Evolutionary conservation across 23 tunicate species (phyloP).

Genomic region (Pegea sp.): DNA sequence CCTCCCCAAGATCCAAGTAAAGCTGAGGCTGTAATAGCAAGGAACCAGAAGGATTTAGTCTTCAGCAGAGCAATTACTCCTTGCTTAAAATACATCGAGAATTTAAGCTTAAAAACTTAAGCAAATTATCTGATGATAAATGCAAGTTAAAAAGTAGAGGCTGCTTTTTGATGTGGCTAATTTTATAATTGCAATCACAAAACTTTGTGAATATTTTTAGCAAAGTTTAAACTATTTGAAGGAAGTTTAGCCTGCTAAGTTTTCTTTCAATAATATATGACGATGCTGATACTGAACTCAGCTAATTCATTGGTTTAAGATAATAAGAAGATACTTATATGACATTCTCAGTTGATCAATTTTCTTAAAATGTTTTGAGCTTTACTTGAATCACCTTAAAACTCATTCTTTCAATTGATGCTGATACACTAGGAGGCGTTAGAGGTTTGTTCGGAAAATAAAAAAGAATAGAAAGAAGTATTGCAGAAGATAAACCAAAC

Average conservation of each 20-base stretch:
- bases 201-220: no score
- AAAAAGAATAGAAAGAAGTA: constrained; percentile 18
- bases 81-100: constrained; percentile 29
- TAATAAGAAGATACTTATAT: no score
- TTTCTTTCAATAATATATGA: no score
- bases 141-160: neutral
- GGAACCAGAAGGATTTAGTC: constrained; percentile 18
- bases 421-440: constrained; percentile 54
- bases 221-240: no score
- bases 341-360: no score
- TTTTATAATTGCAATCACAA: no score
- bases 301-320: no score
- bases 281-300: no score
- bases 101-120: no score
- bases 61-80: constrained; percentile 26
- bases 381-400: constrained; percentile 23
- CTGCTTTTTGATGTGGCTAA: neutral
- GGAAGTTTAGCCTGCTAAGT: no score
- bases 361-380: no score
- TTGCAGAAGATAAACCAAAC: constrained; percentile 22
- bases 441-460: constrained; percentile 78
- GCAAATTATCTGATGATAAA: no score
- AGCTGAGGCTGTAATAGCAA: constrained; percentile 13
- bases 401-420: constrained; percentile 25
- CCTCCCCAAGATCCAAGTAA: constrained; percentile 43